A percentile compares a stretch with the other conserved stretches of the same genome.
phyloP scores from a whole-genome alignment of 2,797 vertebrate genomes.

The Aldrovandia affinis region DNA sequence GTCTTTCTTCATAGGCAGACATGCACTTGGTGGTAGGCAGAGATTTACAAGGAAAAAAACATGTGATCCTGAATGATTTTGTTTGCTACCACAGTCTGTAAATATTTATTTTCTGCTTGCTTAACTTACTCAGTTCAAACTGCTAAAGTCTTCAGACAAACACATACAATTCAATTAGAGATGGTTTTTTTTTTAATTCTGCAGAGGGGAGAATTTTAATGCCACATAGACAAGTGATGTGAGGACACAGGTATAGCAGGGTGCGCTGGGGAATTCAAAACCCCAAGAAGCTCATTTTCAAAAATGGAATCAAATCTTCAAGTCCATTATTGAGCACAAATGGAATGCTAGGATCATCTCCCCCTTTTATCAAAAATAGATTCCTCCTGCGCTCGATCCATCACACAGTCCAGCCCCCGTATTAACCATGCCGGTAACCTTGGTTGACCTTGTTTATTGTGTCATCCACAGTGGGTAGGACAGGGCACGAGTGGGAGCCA shows the following conservation, averaged over 20 bases:
- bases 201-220: conserved; percentile 17
- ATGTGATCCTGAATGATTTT: neutral
- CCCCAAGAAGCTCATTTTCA: neutral
- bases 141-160: neutral
- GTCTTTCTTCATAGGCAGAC: conserved; percentile 6
- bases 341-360: neutral
- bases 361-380: neutral
- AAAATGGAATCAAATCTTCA: conserved; percentile 9
- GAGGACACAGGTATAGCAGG: conserved; percentile 25
- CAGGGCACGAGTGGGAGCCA: conserved; percentile 69
- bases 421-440: neutral
- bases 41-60: neutral
- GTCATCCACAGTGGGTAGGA: conserved; percentile 66
- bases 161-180: conserved; percentile 32
- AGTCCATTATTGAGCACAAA: conserved; percentile 8
- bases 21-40: neutral
- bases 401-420: neutral
- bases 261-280: neutral
- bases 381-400: neutral
- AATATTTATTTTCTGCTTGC: neutral
- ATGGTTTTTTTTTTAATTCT: conserved; percentile 21
- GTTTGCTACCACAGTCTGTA: too few relatives aligned
- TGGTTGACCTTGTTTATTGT: conserved; percentile 25
- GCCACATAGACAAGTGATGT: conserved; percentile 28
- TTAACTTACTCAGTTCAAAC: neutral